Evolutionary conservation across 2,888 invertebrate species (phyloP).

Genomic region (Toxonevra muliebris): DNA sequence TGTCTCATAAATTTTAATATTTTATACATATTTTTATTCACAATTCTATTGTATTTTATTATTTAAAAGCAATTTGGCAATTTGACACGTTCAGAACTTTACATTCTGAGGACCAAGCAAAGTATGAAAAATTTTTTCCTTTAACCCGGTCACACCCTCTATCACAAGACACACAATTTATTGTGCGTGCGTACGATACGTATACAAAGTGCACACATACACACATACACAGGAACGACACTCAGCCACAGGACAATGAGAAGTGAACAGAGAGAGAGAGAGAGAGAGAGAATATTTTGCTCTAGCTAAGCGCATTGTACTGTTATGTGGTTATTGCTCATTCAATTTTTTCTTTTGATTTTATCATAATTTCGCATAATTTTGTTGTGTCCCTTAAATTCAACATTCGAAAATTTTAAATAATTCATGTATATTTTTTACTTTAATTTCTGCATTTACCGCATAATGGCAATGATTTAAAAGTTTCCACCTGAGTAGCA

Average conservation of each 20-base stretch:
- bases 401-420: too few relatives aligned
- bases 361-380: background rate
- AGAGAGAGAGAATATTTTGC: constrained; percentile 23
- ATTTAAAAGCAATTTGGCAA: constrained; percentile 27
- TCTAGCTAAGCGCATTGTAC: too few relatives aligned
- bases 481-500: too few relatives aligned
- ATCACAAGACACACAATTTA: constrained; percentile 49
- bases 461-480: too few relatives aligned
- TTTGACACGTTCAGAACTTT: constrained; percentile 46
- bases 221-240: too few relatives aligned
- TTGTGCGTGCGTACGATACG: constrained; percentile 9
- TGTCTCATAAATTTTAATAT: constrained; percentile 9
- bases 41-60: constrained; percentile 10
- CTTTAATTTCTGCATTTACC: too few relatives aligned
- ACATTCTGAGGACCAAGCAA: constrained; percentile 61
- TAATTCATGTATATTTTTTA: too few relatives aligned
- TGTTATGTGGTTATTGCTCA: background rate
- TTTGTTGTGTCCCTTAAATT: too few relatives aligned
- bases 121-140: constrained; percentile 62
- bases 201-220: constrained; percentile 31
- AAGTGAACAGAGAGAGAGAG: constrained; percentile 23
- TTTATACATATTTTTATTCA: constrained; percentile 6
- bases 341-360: background rate
- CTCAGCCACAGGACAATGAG: constrained; percentile 32
- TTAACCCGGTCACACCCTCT: constrained; percentile 66